Conservation (phyloP, 2,113 vertebrate species). For the Salminus brasiliensis region DNA sequence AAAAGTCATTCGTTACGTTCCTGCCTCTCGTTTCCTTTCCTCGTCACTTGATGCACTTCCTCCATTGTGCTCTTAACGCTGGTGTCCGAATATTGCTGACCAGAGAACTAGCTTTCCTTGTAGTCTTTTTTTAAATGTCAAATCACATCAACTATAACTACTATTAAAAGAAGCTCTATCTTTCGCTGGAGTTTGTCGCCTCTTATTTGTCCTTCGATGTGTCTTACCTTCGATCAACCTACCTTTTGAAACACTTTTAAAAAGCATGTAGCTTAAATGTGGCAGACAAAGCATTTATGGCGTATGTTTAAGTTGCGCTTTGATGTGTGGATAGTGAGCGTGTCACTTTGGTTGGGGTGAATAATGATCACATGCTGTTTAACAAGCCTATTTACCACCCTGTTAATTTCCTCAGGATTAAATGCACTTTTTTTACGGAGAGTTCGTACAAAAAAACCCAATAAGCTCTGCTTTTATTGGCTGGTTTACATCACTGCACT, state of each 20-base stretch:
- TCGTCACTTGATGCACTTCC: constrained; percentile 57
- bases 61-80: constrained; percentile 69
- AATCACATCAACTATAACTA: constrained; percentile 52
- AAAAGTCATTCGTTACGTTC: constrained; percentile 43
- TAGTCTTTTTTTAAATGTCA: constrained; percentile 55
- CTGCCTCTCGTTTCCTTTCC: constrained; percentile 49
- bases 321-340: too few species aligned
- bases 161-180: constrained; percentile 59
- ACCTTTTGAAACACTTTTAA: not conserved
- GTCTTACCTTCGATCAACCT: not conserved
- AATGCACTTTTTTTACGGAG: too few species aligned
- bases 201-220: not conserved
- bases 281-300: too few species aligned
- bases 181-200: constrained; percentile 36
- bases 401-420: too few species aligned
- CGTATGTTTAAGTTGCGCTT: too few species aligned
- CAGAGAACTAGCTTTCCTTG: constrained; percentile 53
- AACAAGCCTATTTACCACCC: too few species aligned
- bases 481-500: too few species aligned
- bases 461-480: too few species aligned
- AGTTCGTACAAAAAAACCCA: too few species aligned
- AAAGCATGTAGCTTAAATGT: too few species aligned
- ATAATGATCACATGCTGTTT: too few species aligned
- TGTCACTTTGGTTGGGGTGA: too few species aligned
- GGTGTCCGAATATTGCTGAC: constrained; percentile 72